Conservation (phyloP, 2,888 invertebrate species). For the Drepanosiphum platanoidis region DNA sequence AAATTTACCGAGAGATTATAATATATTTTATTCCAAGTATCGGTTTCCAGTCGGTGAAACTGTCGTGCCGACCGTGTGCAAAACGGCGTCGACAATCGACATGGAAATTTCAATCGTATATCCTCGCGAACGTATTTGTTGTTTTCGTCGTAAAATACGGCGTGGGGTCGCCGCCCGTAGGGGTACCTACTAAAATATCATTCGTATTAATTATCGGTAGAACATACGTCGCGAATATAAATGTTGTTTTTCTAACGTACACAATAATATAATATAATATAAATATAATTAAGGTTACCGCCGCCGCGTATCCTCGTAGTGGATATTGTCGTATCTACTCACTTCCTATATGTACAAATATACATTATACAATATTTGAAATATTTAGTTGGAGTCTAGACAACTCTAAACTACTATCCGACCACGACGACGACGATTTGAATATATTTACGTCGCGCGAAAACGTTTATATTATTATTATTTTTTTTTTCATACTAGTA, state of each 20-base stretch:
- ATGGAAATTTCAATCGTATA: not conserved
- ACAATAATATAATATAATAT: not conserved
- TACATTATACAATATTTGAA: too few relatives aligned
- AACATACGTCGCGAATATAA: constrained; percentile 22
- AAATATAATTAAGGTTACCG: constrained; percentile 11
- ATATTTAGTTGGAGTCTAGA: constrained; percentile 40
- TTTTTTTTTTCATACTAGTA: not conserved
- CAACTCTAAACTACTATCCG: constrained; percentile 20
- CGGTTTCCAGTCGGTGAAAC: too few relatives aligned
- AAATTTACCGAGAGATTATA: not conserved
- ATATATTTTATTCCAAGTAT: too few relatives aligned
- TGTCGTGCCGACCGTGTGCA: too few relatives aligned
- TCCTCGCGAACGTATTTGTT: constrained; percentile 1
- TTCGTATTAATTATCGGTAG: not conserved
- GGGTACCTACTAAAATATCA: not conserved
- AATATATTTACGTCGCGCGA: not conserved
- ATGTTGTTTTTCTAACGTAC: not conserved
- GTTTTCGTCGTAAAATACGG: not conserved
- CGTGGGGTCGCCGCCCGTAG: not conserved
- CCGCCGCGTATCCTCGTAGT: not conserved
- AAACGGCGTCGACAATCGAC: too few relatives aligned
- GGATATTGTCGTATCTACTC: not conserved
- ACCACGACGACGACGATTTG: constrained; percentile 1
- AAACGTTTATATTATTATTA: too few relatives aligned
- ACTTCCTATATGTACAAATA: constrained; percentile 33